These are phyloP conservation scores for Diarsia rubi DNA, from an alignment of 2,888 invertebrate species.

Conservation along the genomic window DNA sequence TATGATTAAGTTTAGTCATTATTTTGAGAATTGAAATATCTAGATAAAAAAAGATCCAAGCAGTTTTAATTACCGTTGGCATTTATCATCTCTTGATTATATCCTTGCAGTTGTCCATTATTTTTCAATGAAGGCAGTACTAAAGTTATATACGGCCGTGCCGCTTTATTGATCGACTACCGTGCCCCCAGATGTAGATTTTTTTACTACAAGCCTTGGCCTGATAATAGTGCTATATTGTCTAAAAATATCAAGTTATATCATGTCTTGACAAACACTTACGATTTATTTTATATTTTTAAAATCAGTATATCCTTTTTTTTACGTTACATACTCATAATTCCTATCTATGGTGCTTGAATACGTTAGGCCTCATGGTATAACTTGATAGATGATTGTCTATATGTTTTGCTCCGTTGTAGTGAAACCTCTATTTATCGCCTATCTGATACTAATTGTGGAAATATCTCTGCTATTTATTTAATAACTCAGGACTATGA, in stretches of 20 bases:
- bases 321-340: constrained; percentile 44
- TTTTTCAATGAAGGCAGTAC: constrained; percentile 11
- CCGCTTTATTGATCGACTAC: too few relatives aligned
- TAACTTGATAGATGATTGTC: constrained; percentile 38
- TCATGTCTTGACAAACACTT: constrained; percentile 44
- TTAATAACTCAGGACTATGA: constrained; percentile 10
- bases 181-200: too few relatives aligned
- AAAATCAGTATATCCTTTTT: constrained; percentile 31
- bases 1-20: neutral
- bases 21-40: neutral
- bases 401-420: constrained; percentile 20
- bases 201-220: constrained; percentile 38
- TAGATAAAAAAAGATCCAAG: neutral
- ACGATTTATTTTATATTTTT: constrained; percentile 21
- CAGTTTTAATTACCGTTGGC: constrained; percentile 27
- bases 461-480: constrained; percentile 23
- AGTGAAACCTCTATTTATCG: constrained; percentile 14
- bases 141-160: constrained; percentile 8
- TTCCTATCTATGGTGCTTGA: constrained; percentile 64
- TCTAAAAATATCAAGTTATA: constrained; percentile 47
- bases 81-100: constrained; percentile 47
- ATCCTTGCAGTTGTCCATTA: constrained; percentile 36
- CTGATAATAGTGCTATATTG: constrained; percentile 20
- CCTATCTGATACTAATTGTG: constrained; percentile 10
- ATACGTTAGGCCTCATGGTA: constrained; percentile 56